These are phyloP conservation scores for Oreonectes daqikongensis DNA, from an alignment of 2,797 vertebrate genomes.

Conservation along the genomic window DNA sequence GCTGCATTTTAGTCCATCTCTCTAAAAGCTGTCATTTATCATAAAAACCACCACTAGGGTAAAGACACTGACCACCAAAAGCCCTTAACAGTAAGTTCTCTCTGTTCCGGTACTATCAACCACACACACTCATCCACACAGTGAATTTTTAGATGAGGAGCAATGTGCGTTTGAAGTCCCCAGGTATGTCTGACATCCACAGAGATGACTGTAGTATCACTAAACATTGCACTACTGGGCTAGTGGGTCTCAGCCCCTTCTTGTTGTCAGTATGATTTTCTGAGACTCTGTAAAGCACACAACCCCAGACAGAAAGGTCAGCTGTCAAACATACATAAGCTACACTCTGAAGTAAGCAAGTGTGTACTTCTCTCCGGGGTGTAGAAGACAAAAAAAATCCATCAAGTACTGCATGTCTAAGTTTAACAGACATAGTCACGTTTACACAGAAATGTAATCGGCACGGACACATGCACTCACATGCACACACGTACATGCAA, in stretches of 20 bases:
- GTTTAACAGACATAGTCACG: not conserved
- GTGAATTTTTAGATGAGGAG: not conserved
- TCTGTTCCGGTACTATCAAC: constrained; percentile 15
- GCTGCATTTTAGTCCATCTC: not conserved
- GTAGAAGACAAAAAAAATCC: constrained; percentile 29
- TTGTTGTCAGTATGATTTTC: constrained; percentile 37
- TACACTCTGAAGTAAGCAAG: constrained; percentile 21
- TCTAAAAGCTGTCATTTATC: not conserved
- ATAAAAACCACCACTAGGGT: constrained; percentile 8
- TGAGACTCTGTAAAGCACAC: constrained; percentile 4
- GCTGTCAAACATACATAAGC: constrained; percentile 40
- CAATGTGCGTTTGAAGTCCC: constrained; percentile 32
- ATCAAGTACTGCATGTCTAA: constrained; percentile 36
- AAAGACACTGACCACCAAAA: constrained; percentile 35
- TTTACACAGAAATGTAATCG: constrained; percentile 6
- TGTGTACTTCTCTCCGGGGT: constrained; percentile 33
- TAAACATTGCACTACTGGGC: constrained; percentile 25
- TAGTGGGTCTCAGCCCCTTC: constrained; percentile 28
- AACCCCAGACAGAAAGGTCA: constrained; percentile 22
- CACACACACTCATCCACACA: constrained; percentile 21
- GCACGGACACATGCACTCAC: not conserved
- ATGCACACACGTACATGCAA: not conserved
- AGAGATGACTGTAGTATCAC: constrained; percentile 44
- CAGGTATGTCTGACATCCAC: constrained; percentile 38
- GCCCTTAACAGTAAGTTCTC: not conserved